Conservation (phyloP, 2,888 invertebrate genomes). For the Chironomus riparius region DNA sequence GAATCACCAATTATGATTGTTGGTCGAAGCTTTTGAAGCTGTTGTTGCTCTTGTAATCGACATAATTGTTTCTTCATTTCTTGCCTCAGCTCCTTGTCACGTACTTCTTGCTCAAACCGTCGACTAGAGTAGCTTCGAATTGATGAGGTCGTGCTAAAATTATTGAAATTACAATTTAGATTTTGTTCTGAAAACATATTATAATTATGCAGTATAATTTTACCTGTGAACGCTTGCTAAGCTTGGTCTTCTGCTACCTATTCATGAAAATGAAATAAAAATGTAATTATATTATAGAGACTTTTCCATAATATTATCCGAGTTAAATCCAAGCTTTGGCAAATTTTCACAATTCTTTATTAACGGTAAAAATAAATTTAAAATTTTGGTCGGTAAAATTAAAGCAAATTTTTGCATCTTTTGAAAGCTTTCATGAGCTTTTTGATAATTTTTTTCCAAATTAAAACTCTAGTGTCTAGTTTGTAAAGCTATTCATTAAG, state of each 20-base stretch:
- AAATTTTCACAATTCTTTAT: too few relatives aligned
- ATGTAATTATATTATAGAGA: neutral
- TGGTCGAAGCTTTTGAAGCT: conserved; percentile 48
- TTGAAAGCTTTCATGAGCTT: too few relatives aligned
- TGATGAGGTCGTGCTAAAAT: conserved; percentile 63
- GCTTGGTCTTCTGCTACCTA: conserved; percentile 82
- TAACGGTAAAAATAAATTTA: neutral
- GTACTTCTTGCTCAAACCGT: conserved; percentile 69
- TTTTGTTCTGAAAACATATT: neutral
- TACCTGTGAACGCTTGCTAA: conserved; percentile 63
- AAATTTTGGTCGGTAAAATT: neutral
- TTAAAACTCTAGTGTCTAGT: too few relatives aligned
- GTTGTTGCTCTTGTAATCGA: conserved; percentile 50
- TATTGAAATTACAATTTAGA: neutral
- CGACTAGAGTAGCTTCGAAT: conserved; percentile 72
- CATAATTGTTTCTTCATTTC: conserved; percentile 70
- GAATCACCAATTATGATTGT: conserved; percentile 45
- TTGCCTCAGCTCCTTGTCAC: conserved; percentile 67
- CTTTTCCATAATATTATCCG: too few relatives aligned
- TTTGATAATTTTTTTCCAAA: too few relatives aligned
- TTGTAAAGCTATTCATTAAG: too few relatives aligned
- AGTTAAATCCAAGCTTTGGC: too few relatives aligned
- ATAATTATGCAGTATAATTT: neutral
- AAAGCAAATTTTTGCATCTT: neutral
- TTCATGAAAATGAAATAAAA: neutral